phyloP scores from a whole-genome alignment of 1,140 invertebrate genomes.

The Dendroctonus ponderosae region DNA sequence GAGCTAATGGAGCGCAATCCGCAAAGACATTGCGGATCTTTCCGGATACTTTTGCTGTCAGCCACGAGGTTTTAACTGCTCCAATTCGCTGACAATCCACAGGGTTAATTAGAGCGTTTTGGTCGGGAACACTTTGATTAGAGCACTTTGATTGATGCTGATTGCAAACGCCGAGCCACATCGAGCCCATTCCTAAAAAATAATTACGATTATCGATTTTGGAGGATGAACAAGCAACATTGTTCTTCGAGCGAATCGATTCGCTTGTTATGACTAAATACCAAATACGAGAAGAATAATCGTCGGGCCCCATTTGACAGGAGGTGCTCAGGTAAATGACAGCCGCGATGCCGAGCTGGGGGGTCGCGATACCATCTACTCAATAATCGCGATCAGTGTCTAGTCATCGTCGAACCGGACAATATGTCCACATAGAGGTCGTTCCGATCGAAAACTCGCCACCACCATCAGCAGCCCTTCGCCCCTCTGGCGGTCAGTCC shows the following conservation, averaged over 20 bases:
- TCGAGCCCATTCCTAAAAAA: no score
- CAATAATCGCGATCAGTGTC: conserved; percentile 44
- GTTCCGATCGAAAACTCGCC: conserved; percentile 5
- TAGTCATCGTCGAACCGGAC: conserved; percentile 39
- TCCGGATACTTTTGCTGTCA: background rate
- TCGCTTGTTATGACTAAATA: conserved; percentile 24
- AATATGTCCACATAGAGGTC: conserved; percentile 15
- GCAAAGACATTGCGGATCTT: conserved; percentile 24
- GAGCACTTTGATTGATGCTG: no score
- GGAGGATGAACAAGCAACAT: no score
- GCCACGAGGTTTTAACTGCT: no score
- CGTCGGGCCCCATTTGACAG: conserved; percentile 46
- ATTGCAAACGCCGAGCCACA: no score
- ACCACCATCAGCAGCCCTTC: no score
- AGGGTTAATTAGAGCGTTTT: no score
- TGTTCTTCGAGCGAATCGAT: conserved; percentile 4
- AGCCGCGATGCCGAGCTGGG: conserved; percentile 46
- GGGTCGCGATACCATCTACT: conserved; percentile 46
- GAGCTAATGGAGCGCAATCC: conserved; percentile 26
- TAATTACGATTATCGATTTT: no score
- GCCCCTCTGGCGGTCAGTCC: no score
- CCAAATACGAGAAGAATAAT: conserved; percentile 43
- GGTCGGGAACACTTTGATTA: no score
- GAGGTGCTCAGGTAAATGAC: conserved; percentile 49
- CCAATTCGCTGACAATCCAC: no score